Base-by-base conservation (phyloP, 2,797 vertebrate genomes). In the Valencia hispanica region DNA sequence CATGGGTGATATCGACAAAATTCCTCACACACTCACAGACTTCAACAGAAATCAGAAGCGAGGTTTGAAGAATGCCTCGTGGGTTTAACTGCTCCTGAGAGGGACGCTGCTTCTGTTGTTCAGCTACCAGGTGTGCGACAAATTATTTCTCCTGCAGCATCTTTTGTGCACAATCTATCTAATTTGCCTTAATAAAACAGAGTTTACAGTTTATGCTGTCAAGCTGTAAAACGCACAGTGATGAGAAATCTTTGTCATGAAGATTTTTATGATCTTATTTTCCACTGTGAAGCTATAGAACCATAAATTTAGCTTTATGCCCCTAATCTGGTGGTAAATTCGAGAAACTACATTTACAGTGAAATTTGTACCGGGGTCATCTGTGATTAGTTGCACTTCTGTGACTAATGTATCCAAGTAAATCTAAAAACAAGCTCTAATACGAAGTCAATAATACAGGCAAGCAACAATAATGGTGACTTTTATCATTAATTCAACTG, bases 11-110 rank as follows among this genome's bases (percentile, higher is more conserved):
- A 91, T 85, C 80, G 88, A 91, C 86, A 81, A 83, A 86, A 77
- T 63, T 69, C 3, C 74, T 36, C 66, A 75, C 53, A n/a, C 34
- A 50, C 5, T 32, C 78, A 69, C 68, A 34, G 73, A 71, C 86
- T 66, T 68, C 0, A 57, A 88, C 91, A 93, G 91, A 91, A 86
- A 5, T 83, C 83, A 81, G 92, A 88, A 80, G 86, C 86, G 70
- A 74, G 51, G 76, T 74, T 51, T 61, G 72, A 87, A 57, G 53
- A 2, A 25, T 59, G 45, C 72, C 18, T 59, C 45, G 9, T 20
- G 2, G 72, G 84, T 83, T 90, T 77, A 89, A 86, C 73, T 25
- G 41, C 80, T 79, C 30, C 1, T 47, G 68, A 80, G 77, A 45
- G 68, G 73, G 75, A 86, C 79, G 36, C 5, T 0, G 57, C 34